These are phyloP conservation scores for Prochilodus magdalenae DNA, from an alignment of 2,113 vertebrate genomes.

Conservation along the genomic window DNA sequence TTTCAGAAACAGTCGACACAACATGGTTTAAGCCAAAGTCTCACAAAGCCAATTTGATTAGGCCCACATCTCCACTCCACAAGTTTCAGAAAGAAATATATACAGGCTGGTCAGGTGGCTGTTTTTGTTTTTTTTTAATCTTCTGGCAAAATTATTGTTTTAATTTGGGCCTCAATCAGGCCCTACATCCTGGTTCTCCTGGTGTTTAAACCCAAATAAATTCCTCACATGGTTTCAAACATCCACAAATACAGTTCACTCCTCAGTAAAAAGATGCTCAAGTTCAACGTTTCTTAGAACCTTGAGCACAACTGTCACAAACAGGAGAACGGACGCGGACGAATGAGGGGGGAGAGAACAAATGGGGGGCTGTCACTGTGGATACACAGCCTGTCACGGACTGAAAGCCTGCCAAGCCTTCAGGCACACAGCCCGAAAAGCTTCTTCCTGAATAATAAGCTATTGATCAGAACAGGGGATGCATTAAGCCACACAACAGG, in stretches of 20 bases:
- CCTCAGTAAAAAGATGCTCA: background rate
- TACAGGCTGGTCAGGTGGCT: too few relatives aligned
- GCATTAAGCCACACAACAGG: constrained; percentile 1
- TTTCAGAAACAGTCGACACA: too few relatives aligned
- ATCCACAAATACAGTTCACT: constrained; percentile 48
- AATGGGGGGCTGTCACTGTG: constrained; percentile 10
- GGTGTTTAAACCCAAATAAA: background rate
- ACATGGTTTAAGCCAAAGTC: too few relatives aligned
- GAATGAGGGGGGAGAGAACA: background rate
- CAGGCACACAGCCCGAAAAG: constrained; percentile 25
- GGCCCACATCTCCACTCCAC: too few relatives aligned
- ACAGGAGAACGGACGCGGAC: too few relatives aligned
- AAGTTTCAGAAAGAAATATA: too few relatives aligned
- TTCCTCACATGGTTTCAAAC: background rate
- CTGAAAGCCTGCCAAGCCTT: constrained; percentile 25
- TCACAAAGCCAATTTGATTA: too few relatives aligned
- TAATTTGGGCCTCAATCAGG: background rate
- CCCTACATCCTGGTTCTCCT: background rate
- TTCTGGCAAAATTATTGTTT: too few relatives aligned
- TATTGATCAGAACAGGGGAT: constrained; percentile 37
- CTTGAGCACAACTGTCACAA: background rate
- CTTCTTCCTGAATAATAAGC: constrained; percentile 38
- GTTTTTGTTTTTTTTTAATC: too few relatives aligned
- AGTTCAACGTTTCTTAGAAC: background rate
- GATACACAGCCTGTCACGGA: constrained; percentile 14